These are phyloP conservation scores for Odocoileus virginianus DNA, from an alignment of 2,113 vertebrate species.

Conservation along the genomic window DNA sequence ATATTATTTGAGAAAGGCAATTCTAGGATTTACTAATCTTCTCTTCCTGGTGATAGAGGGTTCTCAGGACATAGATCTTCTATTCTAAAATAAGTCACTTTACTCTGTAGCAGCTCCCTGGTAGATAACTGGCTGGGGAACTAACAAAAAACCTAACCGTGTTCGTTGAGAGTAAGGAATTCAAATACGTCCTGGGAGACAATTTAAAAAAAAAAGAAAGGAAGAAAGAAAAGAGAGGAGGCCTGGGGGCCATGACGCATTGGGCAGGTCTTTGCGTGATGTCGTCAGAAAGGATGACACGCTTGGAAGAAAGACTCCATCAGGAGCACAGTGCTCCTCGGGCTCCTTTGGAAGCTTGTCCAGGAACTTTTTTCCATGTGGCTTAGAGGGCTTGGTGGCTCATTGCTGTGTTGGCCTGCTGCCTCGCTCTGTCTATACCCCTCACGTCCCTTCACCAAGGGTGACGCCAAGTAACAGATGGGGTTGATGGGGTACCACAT, in stretches of 20 bases:
- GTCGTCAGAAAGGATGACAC: background rate
- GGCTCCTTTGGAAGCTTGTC: background rate
- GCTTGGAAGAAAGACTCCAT: background rate
- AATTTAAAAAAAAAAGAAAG: background rate
- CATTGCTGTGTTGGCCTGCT: background rate
- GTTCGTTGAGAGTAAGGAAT: background rate
- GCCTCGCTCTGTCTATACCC: background rate
- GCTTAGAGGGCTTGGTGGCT: background rate
- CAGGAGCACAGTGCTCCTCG: background rate
- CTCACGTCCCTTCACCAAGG: background rate
- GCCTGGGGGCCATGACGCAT: accelerated
- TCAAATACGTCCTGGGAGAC: background rate
- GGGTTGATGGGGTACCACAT: background rate
- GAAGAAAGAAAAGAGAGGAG: background rate
- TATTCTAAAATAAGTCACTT: background rate
- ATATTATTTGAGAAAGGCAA: background rate
- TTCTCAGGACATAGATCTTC: background rate
- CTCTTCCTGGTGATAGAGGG: background rate
- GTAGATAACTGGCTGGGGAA: background rate
- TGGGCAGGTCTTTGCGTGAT: background rate
- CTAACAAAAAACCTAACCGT: background rate
- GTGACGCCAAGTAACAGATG: background rate
- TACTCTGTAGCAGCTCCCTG: background rate
- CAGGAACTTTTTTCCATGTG: background rate
- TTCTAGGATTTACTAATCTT: background rate